These are phyloP conservation scores for Aphaenogaster ashmeadi DNA, from an alignment of 1,140 invertebrate species.

Conservation along the genomic window DNA sequence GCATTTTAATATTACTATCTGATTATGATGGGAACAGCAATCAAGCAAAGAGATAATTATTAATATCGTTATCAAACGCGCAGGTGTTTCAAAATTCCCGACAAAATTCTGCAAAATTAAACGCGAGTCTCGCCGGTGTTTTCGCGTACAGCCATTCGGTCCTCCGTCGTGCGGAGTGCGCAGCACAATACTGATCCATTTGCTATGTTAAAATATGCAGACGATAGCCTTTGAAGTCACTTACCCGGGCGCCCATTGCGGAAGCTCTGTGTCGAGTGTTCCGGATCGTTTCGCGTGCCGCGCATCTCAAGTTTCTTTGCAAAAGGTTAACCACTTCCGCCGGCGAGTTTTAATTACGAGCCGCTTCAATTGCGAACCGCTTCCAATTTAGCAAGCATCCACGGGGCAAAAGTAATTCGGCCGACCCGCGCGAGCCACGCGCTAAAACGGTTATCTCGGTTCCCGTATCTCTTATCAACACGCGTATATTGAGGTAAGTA, in stretches of 20 bases:
- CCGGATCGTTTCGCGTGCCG: conserved; percentile 56
- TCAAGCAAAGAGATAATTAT: not conserved
- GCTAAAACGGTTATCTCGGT: conserved; percentile 10
- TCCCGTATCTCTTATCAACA: not conserved
- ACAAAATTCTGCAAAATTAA: conserved; percentile 43
- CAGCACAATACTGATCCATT: conserved; percentile 59
- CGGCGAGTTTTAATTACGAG: conserved; percentile 59
- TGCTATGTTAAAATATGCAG: conserved; percentile 64
- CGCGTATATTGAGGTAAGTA: not conserved
- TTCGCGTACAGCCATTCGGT: conserved; percentile 3
- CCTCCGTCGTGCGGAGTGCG: conserved; percentile 20
- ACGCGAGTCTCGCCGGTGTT: not conserved
- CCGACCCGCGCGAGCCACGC: not conserved
- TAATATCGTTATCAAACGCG: conserved; percentile 20
- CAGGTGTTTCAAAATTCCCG: not conserved
- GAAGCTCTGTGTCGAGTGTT: conserved; percentile 52
- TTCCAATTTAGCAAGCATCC: conserved; percentile 58
- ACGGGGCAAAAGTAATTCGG: conserved; percentile 38
- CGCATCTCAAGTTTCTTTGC: conserved; percentile 60
- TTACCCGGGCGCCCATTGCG: conserved; percentile 46
- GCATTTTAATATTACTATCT: not conserved
- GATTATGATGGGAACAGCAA: not conserved
- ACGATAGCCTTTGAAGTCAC: conserved; percentile 61
- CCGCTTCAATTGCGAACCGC: conserved; percentile 48
- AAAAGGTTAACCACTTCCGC: conserved; percentile 61